A percentile compares a stretch with the other conserved stretches of the same genome.
Conservation (phyloP, 1,140 invertebrate genomes). For the Ganaspis sp. region DNA sequence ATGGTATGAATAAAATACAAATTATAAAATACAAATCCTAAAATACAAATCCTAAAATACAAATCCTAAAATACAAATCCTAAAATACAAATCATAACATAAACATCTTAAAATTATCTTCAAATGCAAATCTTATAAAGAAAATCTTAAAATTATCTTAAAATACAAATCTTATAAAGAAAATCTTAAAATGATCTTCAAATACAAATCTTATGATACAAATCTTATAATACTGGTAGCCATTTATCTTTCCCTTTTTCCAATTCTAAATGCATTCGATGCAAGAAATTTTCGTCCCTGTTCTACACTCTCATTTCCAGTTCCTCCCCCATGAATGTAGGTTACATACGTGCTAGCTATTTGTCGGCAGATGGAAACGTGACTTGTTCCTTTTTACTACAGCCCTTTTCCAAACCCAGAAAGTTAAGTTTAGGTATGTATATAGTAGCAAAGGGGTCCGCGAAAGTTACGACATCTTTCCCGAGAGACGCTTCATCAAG, state of each 20-base stretch:
- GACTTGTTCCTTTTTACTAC: constrained; percentile 43
- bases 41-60: too few relatives aligned
- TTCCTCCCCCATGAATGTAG: neutral
- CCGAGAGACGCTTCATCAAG: neutral
- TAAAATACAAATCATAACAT: too few relatives aligned
- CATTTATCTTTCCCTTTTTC: neutral
- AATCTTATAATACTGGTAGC: too few relatives aligned
- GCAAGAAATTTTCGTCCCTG: constrained; percentile 34
- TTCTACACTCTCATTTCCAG: constrained; percentile 39
- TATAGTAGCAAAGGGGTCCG: neutral
- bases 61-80: too few relatives aligned
- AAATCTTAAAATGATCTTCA: too few relatives aligned
- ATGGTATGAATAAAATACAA: too few relatives aligned
- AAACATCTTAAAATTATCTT: too few relatives aligned
- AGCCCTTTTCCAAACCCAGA: neutral
- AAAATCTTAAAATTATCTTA: too few relatives aligned
- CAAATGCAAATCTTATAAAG: too few relatives aligned
- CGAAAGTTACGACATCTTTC: constrained; percentile 20
- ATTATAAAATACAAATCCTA: too few relatives aligned
- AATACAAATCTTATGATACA: too few relatives aligned
- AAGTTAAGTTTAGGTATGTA: constrained; percentile 9
- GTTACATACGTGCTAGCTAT: constrained; percentile 49
- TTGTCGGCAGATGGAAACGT: constrained; percentile 48
- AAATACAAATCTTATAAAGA: too few relatives aligned
- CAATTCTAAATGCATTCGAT: constrained; percentile 19